Conservation (phyloP, 2,888 invertebrate species). For the Nymphalis c-album region DNA sequence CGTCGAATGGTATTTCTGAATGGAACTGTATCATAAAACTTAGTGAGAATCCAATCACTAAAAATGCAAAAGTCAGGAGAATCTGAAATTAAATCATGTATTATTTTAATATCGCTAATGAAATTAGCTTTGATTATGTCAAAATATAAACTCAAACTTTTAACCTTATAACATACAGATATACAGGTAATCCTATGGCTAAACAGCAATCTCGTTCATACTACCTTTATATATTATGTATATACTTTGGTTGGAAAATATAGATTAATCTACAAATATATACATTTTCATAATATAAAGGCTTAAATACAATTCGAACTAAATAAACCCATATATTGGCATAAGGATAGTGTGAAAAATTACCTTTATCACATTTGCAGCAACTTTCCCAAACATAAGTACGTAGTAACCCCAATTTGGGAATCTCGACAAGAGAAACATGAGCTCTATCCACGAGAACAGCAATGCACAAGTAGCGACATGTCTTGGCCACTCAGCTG, state of each 20-base stretch:
- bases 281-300: too few relatives aligned
- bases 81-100: conserved; percentile 62
- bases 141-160: too few relatives aligned
- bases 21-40: conserved; percentile 81
- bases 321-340: too few relatives aligned
- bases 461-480: conserved; percentile 78
- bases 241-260: too few relatives aligned
- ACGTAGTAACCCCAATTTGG: conserved; percentile 82
- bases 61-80: conserved; percentile 69
- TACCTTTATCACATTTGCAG: conserved; percentile 80
- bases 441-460: conserved; percentile 80
- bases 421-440: conserved; percentile 80
- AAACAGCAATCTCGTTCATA: too few relatives aligned
- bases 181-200: too few relatives aligned
- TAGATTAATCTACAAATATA: too few relatives aligned
- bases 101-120: too few relatives aligned
- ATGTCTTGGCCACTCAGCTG: conserved; percentile 71
- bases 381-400: conserved; percentile 83
- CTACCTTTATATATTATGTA: too few relatives aligned
- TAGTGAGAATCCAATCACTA: conserved; percentile 80
- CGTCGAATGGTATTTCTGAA: conserved; percentile 73
- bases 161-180: too few relatives aligned
- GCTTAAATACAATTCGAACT: not conserved
- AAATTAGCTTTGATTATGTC: too few relatives aligned
- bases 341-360: conserved; percentile 11